Evolutionary conservation across 2,888 invertebrate species (phyloP).

Genomic region (Leptopilina syphax): DNA sequence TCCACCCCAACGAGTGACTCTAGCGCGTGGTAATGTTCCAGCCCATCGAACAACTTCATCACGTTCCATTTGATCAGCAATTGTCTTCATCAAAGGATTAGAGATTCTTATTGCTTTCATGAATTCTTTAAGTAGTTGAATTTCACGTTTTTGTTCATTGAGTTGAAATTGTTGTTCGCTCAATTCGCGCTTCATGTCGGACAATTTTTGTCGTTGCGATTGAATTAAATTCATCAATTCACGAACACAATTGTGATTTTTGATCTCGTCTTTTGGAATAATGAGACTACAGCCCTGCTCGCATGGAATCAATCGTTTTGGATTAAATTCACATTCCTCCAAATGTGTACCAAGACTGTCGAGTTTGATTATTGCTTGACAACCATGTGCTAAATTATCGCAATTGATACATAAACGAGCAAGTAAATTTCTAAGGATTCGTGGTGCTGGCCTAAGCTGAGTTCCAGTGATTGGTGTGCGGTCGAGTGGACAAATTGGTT

Average conservation of each 20-base stretch:
- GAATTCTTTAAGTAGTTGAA: slow-evolving; percentile 93
- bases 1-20: slow-evolving; percentile 98
- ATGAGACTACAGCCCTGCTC: slow-evolving; percentile 96
- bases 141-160: slow-evolving; percentile 92
- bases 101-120: slow-evolving; percentile 95
- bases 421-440: slow-evolving; percentile 94
- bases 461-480: slow-evolving; percentile 92
- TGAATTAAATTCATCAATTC: slow-evolving; percentile 91
- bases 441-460: slow-evolving; percentile 93
- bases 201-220: slow-evolving; percentile 91
- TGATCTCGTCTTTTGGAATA: slow-evolving; percentile 95
- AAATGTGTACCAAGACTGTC: slow-evolving; percentile 91
- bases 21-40: slow-evolving; percentile 86
- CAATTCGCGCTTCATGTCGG: slow-evolving; percentile 91
- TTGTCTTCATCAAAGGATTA: slow-evolving; percentile 93
- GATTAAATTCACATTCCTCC: slow-evolving; percentile 95
- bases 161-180: slow-evolving; percentile 92
- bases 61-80: slow-evolving; percentile 96
- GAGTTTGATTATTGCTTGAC: slow-evolving; percentile 89
- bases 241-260: slow-evolving; percentile 95
- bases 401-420: slow-evolving; percentile 93
- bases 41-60: slow-evolving; percentile 96
- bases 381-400: slow-evolving; percentile 94
- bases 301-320: slow-evolving; percentile 94
- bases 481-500: slow-evolving; percentile 96